These are phyloP conservation scores for Drosophila jambulina DNA, from an alignment of 1,140 invertebrate genomes.

Conservation along the genomic window DNA sequence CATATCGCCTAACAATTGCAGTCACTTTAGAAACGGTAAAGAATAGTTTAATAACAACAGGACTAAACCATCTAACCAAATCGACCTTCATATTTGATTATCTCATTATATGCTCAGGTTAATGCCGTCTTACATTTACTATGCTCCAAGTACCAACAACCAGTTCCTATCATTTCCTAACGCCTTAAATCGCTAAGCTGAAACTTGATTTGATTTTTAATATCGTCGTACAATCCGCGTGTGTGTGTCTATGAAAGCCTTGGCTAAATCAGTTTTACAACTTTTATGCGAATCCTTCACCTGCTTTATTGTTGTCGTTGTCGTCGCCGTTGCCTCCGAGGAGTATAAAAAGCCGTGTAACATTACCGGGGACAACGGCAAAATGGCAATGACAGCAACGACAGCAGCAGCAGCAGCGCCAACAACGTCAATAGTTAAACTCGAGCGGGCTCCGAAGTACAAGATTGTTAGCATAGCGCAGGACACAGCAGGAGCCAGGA, in stretches of 20 bases:
- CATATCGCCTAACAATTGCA: no score
- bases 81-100: not conserved
- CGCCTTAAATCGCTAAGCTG: slow-evolving; percentile 41
- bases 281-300: slow-evolving; percentile 72
- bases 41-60: not conserved
- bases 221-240: slow-evolving; percentile 29
- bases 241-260: slow-evolving; percentile 14
- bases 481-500: slow-evolving; percentile 49
- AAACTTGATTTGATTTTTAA: slow-evolving; percentile 76
- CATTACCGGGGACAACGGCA: slow-evolving; percentile 65
- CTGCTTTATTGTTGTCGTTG: slow-evolving; percentile 61
- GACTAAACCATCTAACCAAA: no score
- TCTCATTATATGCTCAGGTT: not conserved
- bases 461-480: slow-evolving; percentile 66
- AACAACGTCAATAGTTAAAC: slow-evolving; percentile 59
- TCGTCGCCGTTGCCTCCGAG: slow-evolving; percentile 33
- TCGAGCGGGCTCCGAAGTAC: slow-evolving; percentile 59
- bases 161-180: not conserved
- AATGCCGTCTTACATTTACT: slow-evolving; percentile 4
- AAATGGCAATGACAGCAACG: slow-evolving; percentile 58
- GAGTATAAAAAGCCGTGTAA: slow-evolving; percentile 58
- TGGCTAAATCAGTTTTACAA: slow-evolving; percentile 68
- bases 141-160: not conserved
- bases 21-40: no score
- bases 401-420: slow-evolving; percentile 43